phyloP scores from a whole-genome alignment of 1,140 invertebrate genomes.

The Holcopasites calliopsidis region DNA sequence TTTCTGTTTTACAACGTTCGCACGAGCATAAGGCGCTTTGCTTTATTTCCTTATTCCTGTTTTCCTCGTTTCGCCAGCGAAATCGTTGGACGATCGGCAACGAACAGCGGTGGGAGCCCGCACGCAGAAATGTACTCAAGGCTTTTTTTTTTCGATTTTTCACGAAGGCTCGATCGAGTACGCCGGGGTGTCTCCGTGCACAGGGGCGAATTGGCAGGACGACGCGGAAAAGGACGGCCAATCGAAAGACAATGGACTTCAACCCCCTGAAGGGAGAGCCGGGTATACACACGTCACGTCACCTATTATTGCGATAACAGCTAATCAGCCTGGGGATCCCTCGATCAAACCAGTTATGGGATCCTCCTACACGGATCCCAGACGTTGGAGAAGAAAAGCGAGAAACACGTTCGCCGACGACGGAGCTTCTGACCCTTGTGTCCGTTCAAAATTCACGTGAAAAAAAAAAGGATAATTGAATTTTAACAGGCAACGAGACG shows the following conservation, averaged over 20 bases:
- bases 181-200: background rate
- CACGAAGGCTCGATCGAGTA: background rate
- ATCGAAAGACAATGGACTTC: constrained; percentile 57
- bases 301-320: constrained; percentile 67
- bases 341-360: constrained; percentile 35
- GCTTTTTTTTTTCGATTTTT: background rate
- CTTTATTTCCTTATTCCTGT: background rate
- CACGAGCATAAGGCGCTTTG: no score
- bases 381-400: constrained; percentile 3
- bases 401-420: no score
- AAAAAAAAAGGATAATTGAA: background rate
- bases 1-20: no score
- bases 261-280: constrained; percentile 20
- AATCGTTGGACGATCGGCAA: constrained; percentile 17
- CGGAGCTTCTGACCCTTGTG: no score
- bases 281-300: constrained; percentile 57
- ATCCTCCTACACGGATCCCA: background rate
- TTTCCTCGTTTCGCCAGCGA: background rate
- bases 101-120: background rate
- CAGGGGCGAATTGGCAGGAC: constrained; percentile 38
- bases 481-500: background rate
- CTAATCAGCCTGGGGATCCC: constrained; percentile 61
- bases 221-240: constrained; percentile 35
- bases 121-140: constrained; percentile 2
- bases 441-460: background rate